Evolutionary conservation across 2,888 invertebrate genomes (phyloP).

Genomic region (Tanaodytes sp.): DNA sequence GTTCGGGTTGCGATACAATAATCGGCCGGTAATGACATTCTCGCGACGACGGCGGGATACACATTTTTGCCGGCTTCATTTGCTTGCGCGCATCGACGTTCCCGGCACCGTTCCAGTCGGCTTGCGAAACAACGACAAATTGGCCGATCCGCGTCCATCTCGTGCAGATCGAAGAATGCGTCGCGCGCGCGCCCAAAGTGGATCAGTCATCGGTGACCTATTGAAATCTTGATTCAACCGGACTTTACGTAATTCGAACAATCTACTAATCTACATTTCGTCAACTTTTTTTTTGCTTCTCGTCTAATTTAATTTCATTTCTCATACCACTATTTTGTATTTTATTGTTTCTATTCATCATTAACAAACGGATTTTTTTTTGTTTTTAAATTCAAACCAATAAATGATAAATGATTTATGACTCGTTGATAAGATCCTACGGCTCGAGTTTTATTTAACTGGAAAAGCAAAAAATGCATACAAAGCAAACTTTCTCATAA

Average conservation of each 20-base stretch:
- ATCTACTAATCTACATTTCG: too few relatives aligned
- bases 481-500: too few relatives aligned
- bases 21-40: constrained; percentile 37
- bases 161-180: constrained; percentile 30
- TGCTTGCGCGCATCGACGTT: constrained; percentile 33
- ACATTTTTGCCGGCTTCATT: too few relatives aligned
- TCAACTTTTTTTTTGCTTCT: constrained; percentile 20
- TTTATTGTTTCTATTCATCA: too few relatives aligned
- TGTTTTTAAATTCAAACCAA: too few relatives aligned
- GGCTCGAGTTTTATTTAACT: too few relatives aligned
- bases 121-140: constrained; percentile 46
- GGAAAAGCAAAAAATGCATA: too few relatives aligned
- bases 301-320: too few relatives aligned
- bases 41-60: constrained; percentile 14
- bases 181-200: constrained; percentile 43
- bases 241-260: constrained; percentile 49
- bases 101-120: constrained; percentile 3
- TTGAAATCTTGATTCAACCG: constrained; percentile 45
- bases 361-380: too few relatives aligned
- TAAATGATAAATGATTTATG: too few relatives aligned
- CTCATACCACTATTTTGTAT: too few relatives aligned
- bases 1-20: constrained; percentile 26
- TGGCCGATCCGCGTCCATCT: constrained; percentile 34
- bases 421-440: too few relatives aligned
- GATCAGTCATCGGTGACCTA: constrained; percentile 45